Conservation (phyloP, 2,113 vertebrate species). For the Orientallactaga bullata region DNA sequence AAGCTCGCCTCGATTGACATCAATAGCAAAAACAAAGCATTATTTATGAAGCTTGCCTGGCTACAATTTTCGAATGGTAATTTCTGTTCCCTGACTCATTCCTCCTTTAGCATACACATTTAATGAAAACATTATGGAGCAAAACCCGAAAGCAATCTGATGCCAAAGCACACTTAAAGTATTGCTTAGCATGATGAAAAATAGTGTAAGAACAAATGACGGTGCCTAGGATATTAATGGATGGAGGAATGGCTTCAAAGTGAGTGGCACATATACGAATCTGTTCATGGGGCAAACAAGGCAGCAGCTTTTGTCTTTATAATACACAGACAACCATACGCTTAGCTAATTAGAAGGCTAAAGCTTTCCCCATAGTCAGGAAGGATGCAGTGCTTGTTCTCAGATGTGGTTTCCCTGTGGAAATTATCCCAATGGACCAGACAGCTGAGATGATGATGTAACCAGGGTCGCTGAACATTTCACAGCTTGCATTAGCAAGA, state of each 20-base stretch:
- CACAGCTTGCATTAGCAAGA: conserved; percentile 72
- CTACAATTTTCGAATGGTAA: conserved; percentile 72
- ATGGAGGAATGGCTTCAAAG: not conserved
- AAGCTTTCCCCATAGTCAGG: not conserved
- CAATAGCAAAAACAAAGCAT: conserved; percentile 53
- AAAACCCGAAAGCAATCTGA: conserved; percentile 48
- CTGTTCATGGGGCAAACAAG: not conserved
- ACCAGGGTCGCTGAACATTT: conserved; percentile 75
- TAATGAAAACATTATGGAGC: conserved; percentile 77
- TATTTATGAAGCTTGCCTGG: conserved; percentile 67
- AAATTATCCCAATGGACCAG: conserved; percentile 58
- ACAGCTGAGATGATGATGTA: conserved; percentile 69
- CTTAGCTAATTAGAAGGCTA: not conserved
- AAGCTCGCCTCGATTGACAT: conserved; percentile 68
- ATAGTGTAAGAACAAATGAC: conserved; percentile 6
- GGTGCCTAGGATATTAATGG: conserved; percentile 48
- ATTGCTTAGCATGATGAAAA: conserved; percentile 59
- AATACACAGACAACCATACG: not conserved
- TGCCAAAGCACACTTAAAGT: conserved; percentile 44
- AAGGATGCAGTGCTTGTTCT: conserved; percentile 12
- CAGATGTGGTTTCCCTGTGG: conserved; percentile 48
- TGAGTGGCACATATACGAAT: not conserved
- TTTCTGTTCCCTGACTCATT: conserved; percentile 64
- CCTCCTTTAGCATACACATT: conserved; percentile 58
- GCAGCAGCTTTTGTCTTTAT: not conserved